Conservation (phyloP, 1,140 invertebrate species). For the Agrypnia vestita region DNA sequence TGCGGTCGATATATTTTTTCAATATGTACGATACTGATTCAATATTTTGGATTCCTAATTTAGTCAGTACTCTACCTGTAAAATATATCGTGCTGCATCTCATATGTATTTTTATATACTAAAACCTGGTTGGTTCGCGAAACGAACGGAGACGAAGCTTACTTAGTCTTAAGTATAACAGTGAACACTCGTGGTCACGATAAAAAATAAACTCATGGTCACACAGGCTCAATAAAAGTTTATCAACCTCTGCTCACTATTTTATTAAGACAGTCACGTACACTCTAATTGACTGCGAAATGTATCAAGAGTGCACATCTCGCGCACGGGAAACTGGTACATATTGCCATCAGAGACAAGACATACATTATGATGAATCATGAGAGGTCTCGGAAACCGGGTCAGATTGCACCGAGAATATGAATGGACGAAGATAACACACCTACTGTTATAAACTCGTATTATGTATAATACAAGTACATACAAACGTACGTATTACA, state of each 20-base stretch:
- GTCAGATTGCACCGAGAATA: constrained; percentile 16
- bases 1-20: too few species aligned
- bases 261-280: neutral
- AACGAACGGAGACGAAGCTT: too few species aligned
- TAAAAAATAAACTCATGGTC: constrained; percentile 15
- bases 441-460: neutral
- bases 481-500: too few species aligned
- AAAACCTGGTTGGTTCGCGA: too few species aligned
- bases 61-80: too few species aligned
- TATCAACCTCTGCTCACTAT: constrained; percentile 11
- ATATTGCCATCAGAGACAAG: neutral
- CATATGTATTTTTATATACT: too few species aligned
- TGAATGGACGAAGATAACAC: constrained; percentile 6
- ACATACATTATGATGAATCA: neutral
- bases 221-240: neutral
- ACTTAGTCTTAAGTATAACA: too few species aligned
- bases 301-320: neutral
- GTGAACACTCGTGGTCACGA: too few species aligned
- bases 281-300: neutral
- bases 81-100: too few species aligned
- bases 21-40: too few species aligned
- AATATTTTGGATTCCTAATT: too few species aligned
- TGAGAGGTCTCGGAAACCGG: neutral
- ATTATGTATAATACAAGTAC: too few species aligned
- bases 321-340: neutral